These are phyloP conservation scores for Parotocinclus haroldoi DNA, from an alignment of 2,797 vertebrate species.

Conservation along the genomic window DNA sequence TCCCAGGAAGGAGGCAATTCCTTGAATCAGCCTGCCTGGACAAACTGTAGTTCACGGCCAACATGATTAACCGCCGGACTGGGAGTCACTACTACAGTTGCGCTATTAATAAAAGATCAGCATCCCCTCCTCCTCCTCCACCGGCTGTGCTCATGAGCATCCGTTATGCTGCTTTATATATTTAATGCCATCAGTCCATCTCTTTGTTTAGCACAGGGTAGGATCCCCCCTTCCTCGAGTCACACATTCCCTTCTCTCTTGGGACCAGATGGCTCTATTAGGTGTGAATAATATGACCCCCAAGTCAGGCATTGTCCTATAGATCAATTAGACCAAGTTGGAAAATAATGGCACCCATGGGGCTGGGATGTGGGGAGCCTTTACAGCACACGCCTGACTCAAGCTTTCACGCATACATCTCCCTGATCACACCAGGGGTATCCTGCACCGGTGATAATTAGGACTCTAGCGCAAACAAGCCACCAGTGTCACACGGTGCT, in stretches of 20 bases:
- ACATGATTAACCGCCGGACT: slow-evolving; percentile 73
- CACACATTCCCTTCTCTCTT: slow-evolving; percentile 2
- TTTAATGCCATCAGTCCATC: slow-evolving; percentile 52
- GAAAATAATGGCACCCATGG: slow-evolving; percentile 49
- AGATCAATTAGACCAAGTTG: slow-evolving; percentile 50
- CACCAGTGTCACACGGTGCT: slow-evolving; percentile 14
- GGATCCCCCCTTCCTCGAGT: slow-evolving; percentile 20
- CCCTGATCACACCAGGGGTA: slow-evolving; percentile 34
- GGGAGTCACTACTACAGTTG: slow-evolving; percentile 72
- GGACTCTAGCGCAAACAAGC: slow-evolving; percentile 22
- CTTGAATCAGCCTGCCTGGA: slow-evolving; percentile 71
- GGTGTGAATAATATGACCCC: slow-evolving; percentile 39
- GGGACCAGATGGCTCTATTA: slow-evolving; percentile 41
- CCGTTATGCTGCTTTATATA: slow-evolving; percentile 52
- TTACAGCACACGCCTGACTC: slow-evolving; percentile 19
- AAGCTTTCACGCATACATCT: slow-evolving; percentile 25
- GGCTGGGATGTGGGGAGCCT: slow-evolving; percentile 35
- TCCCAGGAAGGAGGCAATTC: slow-evolving; percentile 70
- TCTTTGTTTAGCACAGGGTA: slow-evolving; percentile 55
- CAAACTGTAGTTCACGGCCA: slow-evolving; percentile 70
- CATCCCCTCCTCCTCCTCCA: slow-evolving; percentile 40
- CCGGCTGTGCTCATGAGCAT: slow-evolving; percentile 41
- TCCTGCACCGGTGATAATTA: slow-evolving; percentile 35
- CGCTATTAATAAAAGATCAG: slow-evolving; percentile 79
- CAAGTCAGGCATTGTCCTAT: slow-evolving; percentile 33